These are phyloP conservation scores for Cabera pusaria DNA, from an alignment of 2,888 invertebrate species.

Conservation along the genomic window DNA sequence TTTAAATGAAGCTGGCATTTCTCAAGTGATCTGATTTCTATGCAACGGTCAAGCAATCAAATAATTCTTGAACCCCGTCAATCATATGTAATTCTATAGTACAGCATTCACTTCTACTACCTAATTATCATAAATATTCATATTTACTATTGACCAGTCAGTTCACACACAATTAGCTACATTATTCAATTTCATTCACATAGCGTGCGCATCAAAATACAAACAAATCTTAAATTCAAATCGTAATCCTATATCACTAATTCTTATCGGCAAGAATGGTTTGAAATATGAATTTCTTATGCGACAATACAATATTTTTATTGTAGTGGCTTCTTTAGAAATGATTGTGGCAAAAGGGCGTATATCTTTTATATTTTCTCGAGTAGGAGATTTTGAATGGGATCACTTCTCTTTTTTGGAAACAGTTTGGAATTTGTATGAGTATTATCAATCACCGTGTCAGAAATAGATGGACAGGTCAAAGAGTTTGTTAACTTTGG, in stretches of 20 bases:
- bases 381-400: slow-evolving; percentile 28
- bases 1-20: too few species aligned
- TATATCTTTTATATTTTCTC: slow-evolving; percentile 38
- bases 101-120: slow-evolving; percentile 38
- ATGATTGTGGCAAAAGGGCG: slow-evolving; percentile 36
- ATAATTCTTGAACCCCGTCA: slow-evolving; percentile 38
- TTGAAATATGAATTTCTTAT: slow-evolving; percentile 72
- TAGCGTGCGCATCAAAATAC: slow-evolving; percentile 55
- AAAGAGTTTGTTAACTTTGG: slow-evolving; percentile 39
- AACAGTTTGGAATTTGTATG: slow-evolving; percentile 27
- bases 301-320: slow-evolving; percentile 69
- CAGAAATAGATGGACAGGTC: slow-evolving; percentile 47
- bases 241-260: slow-evolving; percentile 72
- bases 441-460: slow-evolving; percentile 57
- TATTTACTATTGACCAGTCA: slow-evolving; percentile 47
- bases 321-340: slow-evolving; percentile 68
- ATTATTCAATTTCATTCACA: slow-evolving; percentile 67
- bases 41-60: slow-evolving; percentile 27
- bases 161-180: slow-evolving; percentile 81
- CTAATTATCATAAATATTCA: slow-evolving; percentile 72
- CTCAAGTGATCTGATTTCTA: slow-evolving; percentile 7
- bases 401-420: slow-evolving; percentile 29
- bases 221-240: slow-evolving; percentile 71
- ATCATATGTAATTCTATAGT: slow-evolving; percentile 33
- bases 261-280: slow-evolving; percentile 58